A percentile compares a stretch with the other conserved stretches of the same genome.
phyloP scores from a whole-genome alignment of 2,888 invertebrate genomes.

The Thereva nobilitata region DNA sequence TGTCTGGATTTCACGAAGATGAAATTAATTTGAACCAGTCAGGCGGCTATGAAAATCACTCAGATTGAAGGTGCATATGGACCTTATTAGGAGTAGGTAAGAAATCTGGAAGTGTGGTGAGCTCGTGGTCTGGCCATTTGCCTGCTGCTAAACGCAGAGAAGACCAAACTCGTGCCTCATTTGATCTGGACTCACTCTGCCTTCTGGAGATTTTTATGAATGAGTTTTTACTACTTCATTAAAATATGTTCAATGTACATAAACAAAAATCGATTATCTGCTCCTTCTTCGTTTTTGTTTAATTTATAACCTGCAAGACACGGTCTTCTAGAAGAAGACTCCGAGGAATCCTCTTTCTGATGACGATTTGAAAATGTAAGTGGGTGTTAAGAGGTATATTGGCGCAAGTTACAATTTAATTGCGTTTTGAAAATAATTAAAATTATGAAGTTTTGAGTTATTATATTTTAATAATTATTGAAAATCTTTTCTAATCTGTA shows the following conservation, averaged over 20 bases:
- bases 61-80: too few species aligned
- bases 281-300: background rate
- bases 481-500: too few species aligned
- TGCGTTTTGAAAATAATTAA: too few species aligned
- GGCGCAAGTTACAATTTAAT: too few species aligned
- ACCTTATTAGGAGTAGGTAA: too few species aligned
- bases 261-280: conserved; percentile 27
- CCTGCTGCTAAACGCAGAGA: background rate
- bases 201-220: conserved; percentile 51
- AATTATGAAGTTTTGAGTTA: too few species aligned
- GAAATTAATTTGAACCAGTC: conserved; percentile 19
- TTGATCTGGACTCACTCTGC: conserved; percentile 21
- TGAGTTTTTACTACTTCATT: conserved; percentile 59
- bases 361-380: too few species aligned
- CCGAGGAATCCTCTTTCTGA: too few species aligned
- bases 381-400: too few species aligned
- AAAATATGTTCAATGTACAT: conserved; percentile 46
- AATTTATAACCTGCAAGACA: background rate
- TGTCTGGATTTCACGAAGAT: conserved; percentile 31
- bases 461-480: too few species aligned
- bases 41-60: too few species aligned
- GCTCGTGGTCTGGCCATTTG: conserved; percentile 13
- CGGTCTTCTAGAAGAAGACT: too few species aligned
- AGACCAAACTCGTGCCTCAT: conserved; percentile 21
- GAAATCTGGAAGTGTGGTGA: conserved; percentile 14